Evolutionary conservation across 2,797 vertebrate genomes (phyloP), one percentile per base, ranked within the genome.

Genomic region (Glyptemys insculpta): DNA sequence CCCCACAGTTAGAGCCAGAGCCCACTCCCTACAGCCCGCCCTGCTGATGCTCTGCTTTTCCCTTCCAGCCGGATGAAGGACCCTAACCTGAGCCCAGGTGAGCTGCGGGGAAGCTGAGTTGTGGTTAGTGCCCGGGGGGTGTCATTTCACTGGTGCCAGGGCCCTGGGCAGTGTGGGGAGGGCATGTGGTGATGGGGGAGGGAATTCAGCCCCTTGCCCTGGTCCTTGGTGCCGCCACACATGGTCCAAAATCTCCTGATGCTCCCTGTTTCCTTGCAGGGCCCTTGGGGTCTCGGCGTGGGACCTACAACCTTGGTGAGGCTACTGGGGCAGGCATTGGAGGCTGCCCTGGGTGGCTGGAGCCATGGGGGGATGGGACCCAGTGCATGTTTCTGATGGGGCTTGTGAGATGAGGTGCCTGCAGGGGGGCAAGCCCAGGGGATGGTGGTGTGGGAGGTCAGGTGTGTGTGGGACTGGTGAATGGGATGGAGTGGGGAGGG

Each of bases 291-390:
- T 98, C 99, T 88, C 98, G 98, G 87, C 98, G 99, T 97, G 98
- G 98, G 97, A 99, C 98, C 34, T 99, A 99, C 85, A 98, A 98
- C 94, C 98, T 99, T 96, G 99, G 99, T 99, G 98, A 90, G 97
- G 95, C 65, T 79, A 12, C 53, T 47, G 37, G 19, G 65, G 19
- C 34, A 37, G n/a, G 16, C 65, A 72, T 5, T 72, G 65, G 19
- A 34, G n/a, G 19, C 65, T 72, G 65, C 14, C 29, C 50, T 25
- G n/a, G 9, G 62, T n/a, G 62, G 34, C 31, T 11, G 18, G n/a
- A 37, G 34, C 16, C 65, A 8, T 19, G 10, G n/a, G n/a, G n/a
- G 34, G 18, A 68, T 37, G 19, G 8, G 65, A 11, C 65, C 9
- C 65, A 10, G 3, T 18, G n/a, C 65, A 68, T 37, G 16, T 68